Evolutionary conservation across 2,888 invertebrate genomes (phyloP), one percentile per base, ranked within the genome.

Genomic region (Torymus aiolomorphi): DNA sequence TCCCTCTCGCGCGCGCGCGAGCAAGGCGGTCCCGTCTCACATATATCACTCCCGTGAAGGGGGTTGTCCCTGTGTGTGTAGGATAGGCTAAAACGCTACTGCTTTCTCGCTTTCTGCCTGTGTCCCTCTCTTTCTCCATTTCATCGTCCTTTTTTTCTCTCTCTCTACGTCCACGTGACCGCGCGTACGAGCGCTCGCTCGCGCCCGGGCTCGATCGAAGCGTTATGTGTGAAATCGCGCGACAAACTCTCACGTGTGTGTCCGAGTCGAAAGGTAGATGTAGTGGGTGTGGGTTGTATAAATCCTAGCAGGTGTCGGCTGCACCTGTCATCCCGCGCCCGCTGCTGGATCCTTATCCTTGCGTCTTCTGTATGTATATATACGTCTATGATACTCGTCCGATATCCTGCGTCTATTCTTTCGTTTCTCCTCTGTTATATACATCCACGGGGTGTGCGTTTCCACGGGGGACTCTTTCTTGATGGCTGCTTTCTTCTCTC

Each of bases 41-140:
- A 88, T 89, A 88, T 87, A 88, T 89, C 88, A 89, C 84, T 87
- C 81, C 42, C 54, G 76, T 69, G 84, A 84, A 86, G 86, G 84
- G 87, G 86, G 86, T 84, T 85, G 85, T 86, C 85, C 80, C 20
- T 8, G 42, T 42, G 8, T 42, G 42, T 42, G 72, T 79, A 82
- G 84, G 82, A 78, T 82, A 82, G 65, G 80, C 80, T 83, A 82
- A 80, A 81, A 63, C 78, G 72, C 78, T 78, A 77, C 42, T 42
- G 42, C 42, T 42, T 42, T 42, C 42, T 42, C 42, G 42, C 78
- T 77, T 62, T 67, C 75, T 71, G 51, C 42, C 75, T 31, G 61
- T 18, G 56, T 52, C 42, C 24, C 42, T 59, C 52, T 61, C 74
- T 16, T 16, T 78, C 61, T 73, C 49, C 51, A 13, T 52, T 16